These are phyloP conservation scores for Mythimna albipuncta DNA, from an alignment of 2,888 invertebrate species.

Conservation along the genomic window DNA sequence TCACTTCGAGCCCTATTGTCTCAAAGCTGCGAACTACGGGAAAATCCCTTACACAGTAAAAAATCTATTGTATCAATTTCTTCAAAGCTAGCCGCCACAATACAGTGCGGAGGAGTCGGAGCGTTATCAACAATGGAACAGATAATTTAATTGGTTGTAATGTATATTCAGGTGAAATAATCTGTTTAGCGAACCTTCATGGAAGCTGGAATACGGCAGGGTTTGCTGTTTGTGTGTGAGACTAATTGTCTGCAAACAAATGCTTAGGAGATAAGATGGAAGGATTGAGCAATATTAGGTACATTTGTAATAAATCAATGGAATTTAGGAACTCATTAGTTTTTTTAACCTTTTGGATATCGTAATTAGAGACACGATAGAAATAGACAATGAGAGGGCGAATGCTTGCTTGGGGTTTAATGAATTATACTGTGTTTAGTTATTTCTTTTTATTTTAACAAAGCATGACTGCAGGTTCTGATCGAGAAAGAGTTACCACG, in stretches of 20 bases:
- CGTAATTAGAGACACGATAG: too few relatives aligned
- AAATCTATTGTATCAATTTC: constrained; percentile 72
- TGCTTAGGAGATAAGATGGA: constrained; percentile 33
- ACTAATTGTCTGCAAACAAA: constrained; percentile 49
- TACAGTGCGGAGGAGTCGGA: constrained; percentile 60
- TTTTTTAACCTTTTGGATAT: not conserved
- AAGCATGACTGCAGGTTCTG: not conserved
- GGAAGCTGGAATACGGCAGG: constrained; percentile 32
- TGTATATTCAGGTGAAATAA: constrained; percentile 62
- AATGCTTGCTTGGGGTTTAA: too few relatives aligned
- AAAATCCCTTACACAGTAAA: constrained; percentile 72
- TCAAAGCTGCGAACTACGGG: constrained; percentile 71
- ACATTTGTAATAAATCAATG: not conserved
- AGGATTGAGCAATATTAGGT: constrained; percentile 31
- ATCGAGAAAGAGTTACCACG: too few relatives aligned
- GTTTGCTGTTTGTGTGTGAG: constrained; percentile 39
- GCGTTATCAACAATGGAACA: constrained; percentile 72
- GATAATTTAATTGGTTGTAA: constrained; percentile 80
- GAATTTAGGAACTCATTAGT: not conserved
- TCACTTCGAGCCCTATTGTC: constrained; percentile 70
- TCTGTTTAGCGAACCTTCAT: constrained; percentile 50
- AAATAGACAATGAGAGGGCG: too few relatives aligned
- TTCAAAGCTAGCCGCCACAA: constrained; percentile 77
- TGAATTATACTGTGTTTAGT: too few relatives aligned
- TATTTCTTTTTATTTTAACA: too few relatives aligned